These are phyloP conservation scores for Irena cyanogastra DNA, from an alignment of 2,113 vertebrate genomes.

Conservation along the genomic window DNA sequence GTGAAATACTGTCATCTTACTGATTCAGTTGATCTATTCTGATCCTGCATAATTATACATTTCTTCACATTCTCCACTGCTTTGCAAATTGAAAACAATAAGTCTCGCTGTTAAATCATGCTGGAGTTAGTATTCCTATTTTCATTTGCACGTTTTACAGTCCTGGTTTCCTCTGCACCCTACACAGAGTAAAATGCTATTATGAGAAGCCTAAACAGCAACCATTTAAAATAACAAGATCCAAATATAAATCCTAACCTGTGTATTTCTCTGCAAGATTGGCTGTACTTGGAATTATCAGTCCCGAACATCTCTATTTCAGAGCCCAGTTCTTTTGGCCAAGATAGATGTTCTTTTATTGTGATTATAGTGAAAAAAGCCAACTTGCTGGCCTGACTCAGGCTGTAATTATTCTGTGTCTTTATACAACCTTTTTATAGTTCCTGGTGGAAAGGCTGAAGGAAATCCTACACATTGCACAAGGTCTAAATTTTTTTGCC, in stretches of 20 bases:
- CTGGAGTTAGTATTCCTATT: not conserved
- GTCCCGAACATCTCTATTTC: conserved; percentile 33
- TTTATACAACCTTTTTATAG: conserved; percentile 17
- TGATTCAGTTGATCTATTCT: not conserved
- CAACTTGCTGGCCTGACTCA: conserved; percentile 1
- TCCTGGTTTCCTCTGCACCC: not conserved
- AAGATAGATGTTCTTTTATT: conserved; percentile 21
- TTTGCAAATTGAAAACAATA: not conserved
- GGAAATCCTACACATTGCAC: not conserved
- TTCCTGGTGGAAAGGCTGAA: conserved; percentile 10
- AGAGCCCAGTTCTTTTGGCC: not conserved
- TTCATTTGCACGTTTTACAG: not conserved
- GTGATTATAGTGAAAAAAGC: not conserved
- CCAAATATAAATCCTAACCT: conserved; percentile 1
- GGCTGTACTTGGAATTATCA: conserved; percentile 26
- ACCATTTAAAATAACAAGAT: not conserved
- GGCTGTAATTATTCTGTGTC: not conserved
- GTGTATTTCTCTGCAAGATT: not conserved
- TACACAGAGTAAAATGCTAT: not conserved
- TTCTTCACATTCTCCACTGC: not conserved
- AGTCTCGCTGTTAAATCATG: not conserved
- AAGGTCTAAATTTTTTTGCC: not conserved
- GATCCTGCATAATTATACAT: not conserved
- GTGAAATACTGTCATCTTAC: not conserved
- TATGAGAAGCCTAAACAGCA: not conserved